phyloP scores from a whole-genome alignment of 2,113 vertebrate species.

The Sorex araneus region DNA sequence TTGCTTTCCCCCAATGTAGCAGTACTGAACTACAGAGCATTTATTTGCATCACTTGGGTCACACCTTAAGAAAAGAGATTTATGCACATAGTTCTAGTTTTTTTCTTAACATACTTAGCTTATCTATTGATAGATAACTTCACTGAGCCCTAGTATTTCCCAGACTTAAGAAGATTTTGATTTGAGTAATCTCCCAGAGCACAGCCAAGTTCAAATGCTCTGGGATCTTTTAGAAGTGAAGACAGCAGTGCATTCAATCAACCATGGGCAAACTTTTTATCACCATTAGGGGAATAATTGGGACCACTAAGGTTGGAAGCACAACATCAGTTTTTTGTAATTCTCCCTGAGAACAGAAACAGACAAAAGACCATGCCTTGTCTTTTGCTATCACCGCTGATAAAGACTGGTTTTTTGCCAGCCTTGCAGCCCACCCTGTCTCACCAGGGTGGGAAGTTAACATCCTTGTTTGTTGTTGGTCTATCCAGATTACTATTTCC shows the following conservation, averaged over 20 bases:
- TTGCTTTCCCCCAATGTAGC: background rate
- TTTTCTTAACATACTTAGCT: background rate
- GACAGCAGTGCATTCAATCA: background rate
- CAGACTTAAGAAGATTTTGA: background rate
- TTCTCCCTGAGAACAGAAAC: slow-evolving; percentile 37
- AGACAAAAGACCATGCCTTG: background rate
- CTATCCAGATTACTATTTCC: too few species aligned
- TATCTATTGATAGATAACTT: background rate
- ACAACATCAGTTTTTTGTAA: background rate
- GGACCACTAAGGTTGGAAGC: background rate
- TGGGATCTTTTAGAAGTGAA: background rate
- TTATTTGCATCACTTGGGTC: background rate
- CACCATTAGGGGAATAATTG: background rate
- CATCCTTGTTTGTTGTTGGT: too few species aligned
- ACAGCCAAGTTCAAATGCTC: background rate
- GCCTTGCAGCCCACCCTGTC: background rate
- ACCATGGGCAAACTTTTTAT: background rate
- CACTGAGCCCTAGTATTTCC: background rate
- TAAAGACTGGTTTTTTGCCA: background rate
- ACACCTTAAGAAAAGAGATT: background rate
- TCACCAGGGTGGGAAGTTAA: background rate
- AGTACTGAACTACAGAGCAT: background rate
- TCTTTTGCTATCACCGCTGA: background rate
- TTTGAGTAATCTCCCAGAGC: slow-evolving; percentile 1
- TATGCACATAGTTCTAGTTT: background rate